A percentile compares a stretch with the other conserved stretches of the same genome.
phyloP scores from a whole-genome alignment of 2,888 invertebrate species.

The Troilus luridus region DNA sequence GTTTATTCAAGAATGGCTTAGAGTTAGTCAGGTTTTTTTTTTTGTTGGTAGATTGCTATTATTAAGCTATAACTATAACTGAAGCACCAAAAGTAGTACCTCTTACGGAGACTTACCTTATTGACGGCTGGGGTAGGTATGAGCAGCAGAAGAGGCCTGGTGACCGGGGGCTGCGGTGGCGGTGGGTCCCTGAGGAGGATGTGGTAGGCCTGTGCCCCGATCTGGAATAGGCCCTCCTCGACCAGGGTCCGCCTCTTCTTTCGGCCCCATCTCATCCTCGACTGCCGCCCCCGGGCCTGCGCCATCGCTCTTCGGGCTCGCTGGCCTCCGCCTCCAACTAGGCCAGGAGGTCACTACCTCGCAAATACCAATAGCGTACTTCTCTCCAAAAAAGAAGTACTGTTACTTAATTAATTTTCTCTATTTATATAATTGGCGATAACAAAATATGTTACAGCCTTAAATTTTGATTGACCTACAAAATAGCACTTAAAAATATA shows the following conservation, averaged over 20 bases:
- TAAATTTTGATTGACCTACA: too few species aligned
- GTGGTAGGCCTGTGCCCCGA: slow-evolving; percentile 84
- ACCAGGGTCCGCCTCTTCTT: slow-evolving; percentile 67
- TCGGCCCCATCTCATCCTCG: slow-evolving; percentile 63
- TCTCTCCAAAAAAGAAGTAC: too few species aligned
- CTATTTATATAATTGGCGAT: too few species aligned
- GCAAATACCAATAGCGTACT: background rate
- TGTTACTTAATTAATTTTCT: too few species aligned
- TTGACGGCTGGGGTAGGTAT: slow-evolving; percentile 55
- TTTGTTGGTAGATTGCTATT: too few species aligned
- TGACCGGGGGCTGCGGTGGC: slow-evolving; percentile 58
- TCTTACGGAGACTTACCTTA: background rate
- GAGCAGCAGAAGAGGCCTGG: slow-evolving; percentile 60
- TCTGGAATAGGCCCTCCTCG: slow-evolving; percentile 83
- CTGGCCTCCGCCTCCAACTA: slow-evolving; percentile 16
- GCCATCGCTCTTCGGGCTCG: slow-evolving; percentile 26
- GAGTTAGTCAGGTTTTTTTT: too few species aligned
- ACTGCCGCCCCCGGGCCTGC: slow-evolving; percentile 32
- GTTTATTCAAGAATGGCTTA: background rate
- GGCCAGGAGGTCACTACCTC: slow-evolving; percentile 20
- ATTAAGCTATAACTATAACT: too few species aligned
- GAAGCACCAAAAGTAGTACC: too few species aligned
- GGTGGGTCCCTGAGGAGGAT: slow-evolving; percentile 75
- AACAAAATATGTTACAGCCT: too few species aligned
- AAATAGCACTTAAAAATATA: too few species aligned